These are phyloP conservation scores for Odontocolon sp. DNA, from an alignment of 2,888 invertebrate species.

Conservation along the genomic window DNA sequence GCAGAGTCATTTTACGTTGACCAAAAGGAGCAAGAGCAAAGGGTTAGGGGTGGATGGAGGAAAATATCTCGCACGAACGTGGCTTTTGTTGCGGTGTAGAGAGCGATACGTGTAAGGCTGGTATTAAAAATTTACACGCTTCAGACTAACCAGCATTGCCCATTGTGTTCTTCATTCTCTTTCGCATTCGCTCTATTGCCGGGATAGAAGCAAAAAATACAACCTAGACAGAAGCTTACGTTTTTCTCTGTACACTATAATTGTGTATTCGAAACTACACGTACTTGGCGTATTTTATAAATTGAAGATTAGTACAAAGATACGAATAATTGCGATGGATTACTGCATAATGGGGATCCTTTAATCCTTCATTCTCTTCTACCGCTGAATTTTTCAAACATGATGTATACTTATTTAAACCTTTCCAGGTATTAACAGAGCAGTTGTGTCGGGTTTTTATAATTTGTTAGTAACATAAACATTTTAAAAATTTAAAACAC, in stretches of 20 bases:
- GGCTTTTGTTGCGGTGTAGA: constrained; percentile 24
- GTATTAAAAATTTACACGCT: constrained; percentile 13
- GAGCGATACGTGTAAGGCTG: constrained; percentile 25
- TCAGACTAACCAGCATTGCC: not conserved
- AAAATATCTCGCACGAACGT: not conserved
- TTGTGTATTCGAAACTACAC: not conserved
- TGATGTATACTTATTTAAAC: not conserved
- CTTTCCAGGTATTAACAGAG: not conserved
- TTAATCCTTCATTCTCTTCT: not conserved
- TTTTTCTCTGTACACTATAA: not conserved
- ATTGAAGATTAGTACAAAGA: constrained; percentile 20
- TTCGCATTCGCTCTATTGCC: not conserved
- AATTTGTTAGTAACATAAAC: too few relatives aligned
- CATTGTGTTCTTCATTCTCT: not conserved
- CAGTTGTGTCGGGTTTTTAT: not conserved
- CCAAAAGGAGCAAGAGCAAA: not conserved
- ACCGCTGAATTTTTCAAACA: not conserved
- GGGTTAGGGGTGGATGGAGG: not conserved
- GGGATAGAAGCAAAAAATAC: not conserved
- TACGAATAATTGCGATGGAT: constrained; percentile 29
- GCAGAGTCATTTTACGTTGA: constrained; percentile 39
- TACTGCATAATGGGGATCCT: not conserved
- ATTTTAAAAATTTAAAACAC: too few relatives aligned
- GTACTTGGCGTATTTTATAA: not conserved
- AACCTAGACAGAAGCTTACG: not conserved